Evolutionary conservation across 2,113 vertebrate genomes (phyloP).

Genomic region (Eurypyga helias): DNA sequence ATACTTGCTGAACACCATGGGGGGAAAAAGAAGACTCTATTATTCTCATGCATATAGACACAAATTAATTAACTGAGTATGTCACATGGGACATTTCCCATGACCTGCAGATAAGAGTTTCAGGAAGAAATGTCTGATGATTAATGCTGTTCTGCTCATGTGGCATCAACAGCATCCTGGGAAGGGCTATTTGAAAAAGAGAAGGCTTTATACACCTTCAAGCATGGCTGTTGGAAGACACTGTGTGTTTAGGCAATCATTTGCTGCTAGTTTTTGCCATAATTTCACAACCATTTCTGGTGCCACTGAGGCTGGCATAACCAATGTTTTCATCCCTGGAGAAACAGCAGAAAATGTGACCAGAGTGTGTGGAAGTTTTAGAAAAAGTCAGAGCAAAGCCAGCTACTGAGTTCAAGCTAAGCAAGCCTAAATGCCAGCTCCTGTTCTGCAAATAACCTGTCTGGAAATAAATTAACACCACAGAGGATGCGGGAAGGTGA

Average conservation of each 20-base stretch:
- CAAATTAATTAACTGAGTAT: conserved; percentile 59
- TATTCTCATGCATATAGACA: conserved; percentile 31
- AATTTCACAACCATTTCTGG: neutral
- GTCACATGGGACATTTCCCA: conserved; percentile 11
- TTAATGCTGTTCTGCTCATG: neutral
- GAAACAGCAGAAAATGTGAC: neutral
- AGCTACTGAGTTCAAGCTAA: neutral
- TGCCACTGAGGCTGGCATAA: neutral
- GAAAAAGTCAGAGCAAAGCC: neutral
- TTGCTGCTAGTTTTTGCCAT: neutral
- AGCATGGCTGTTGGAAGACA: neutral
- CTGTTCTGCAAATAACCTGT: neutral
- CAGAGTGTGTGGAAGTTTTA: neutral
- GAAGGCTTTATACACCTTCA: neutral
- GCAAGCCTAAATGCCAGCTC: neutral
- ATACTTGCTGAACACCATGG: neutral
- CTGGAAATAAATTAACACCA: neutral
- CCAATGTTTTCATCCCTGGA: neutral
- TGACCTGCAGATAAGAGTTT: conserved; percentile 21
- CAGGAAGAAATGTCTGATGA: conserved; percentile 7
- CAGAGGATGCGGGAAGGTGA: neutral
- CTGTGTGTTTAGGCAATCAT: neutral
- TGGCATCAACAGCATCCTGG: neutral
- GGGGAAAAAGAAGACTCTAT: neutral
- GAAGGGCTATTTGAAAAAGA: neutral